Base-by-base conservation (phyloP, 2,888 invertebrate species). In the Helicoverpa assulta region DNA sequence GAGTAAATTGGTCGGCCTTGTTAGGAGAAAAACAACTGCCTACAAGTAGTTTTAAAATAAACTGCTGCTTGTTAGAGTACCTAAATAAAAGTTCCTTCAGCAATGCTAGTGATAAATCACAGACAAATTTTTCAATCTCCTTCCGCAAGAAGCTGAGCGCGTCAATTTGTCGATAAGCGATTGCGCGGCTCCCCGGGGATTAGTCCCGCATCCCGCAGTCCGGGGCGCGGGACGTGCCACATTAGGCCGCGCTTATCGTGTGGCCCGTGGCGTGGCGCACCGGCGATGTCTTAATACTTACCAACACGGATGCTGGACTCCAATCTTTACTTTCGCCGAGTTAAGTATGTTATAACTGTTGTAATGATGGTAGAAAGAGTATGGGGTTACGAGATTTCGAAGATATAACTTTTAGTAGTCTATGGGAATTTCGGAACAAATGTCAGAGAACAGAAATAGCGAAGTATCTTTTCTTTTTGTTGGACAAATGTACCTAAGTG, bases 141-240 rank as follows among this genome's bases (percentile, higher is more conserved):
- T 69, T 29, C 50, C 18, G 67, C 69, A 57, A 73, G 67, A 56
- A 55, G 70, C 59, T 67, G 54, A 26, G 70, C 56, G 66, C 71
- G 82, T 67, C 77, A 78, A 84, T 84, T 83, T 81, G 84, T 79
- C 81, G 84, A 83, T 84, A 83, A 79, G 74, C 78, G 73, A 76
- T 73, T 72, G 80, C 78, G 73, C 66, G 57, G 71, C 74, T 79
- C 82, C 73, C 78, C 52, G 52, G 73, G 77, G 81, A 84, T 84
- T 84, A 84, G 66, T 74, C 78, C 73, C 72, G 64, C 66, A 73
- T 72, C 70, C 74, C 74, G 58, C 59, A 60, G 59, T 55, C 65
- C 65, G 43, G 66, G 55, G 16, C 59, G 66, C 62, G 63, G 50
- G 67, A 64, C 59, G 73, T 70, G 68, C 67, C 61, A 74, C 74